phyloP scores from a whole-genome alignment of 2,113 vertebrate species.

The Brienomyrus brachyistius region DNA sequence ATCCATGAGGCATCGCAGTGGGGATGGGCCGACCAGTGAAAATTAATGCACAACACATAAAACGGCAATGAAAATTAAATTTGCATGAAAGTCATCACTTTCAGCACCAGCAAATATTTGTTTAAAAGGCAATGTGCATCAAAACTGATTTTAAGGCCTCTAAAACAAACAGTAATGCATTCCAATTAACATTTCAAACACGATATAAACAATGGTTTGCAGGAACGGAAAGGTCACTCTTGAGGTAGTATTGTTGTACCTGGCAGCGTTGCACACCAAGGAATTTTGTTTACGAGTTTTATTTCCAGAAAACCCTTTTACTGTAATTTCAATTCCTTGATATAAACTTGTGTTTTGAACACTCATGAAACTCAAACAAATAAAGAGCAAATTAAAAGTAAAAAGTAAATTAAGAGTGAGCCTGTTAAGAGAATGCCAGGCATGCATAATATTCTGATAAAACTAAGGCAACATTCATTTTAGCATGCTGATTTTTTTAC shows the following conservation, averaged over 20 bases:
- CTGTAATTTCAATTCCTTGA: too few relatives aligned
- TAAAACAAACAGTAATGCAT: neutral
- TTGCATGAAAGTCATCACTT: neutral
- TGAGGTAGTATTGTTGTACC: neutral
- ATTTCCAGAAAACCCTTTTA: neutral
- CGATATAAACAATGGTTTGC: neutral
- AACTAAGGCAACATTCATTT: neutral
- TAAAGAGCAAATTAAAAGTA: neutral
- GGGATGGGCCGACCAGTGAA: neutral
- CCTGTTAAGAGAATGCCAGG: neutral
- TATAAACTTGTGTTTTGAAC: neutral
- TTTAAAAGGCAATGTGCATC: neutral
- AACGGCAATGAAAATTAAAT: neutral
- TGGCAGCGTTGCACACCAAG: neutral
- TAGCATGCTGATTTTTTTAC: neutral
- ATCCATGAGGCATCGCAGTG: neutral
- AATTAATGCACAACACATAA: neutral
- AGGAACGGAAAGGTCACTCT: neutral
- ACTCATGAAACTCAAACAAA: neutral
- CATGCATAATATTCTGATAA: neutral
- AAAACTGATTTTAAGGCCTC: neutral
- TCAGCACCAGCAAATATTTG: neutral
- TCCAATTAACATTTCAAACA: neutral
- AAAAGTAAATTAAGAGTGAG: neutral
- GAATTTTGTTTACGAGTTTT: neutral